Evolutionary conservation across 1,140 invertebrate species (phyloP).

Genomic region (Cydia splendana): DNA sequence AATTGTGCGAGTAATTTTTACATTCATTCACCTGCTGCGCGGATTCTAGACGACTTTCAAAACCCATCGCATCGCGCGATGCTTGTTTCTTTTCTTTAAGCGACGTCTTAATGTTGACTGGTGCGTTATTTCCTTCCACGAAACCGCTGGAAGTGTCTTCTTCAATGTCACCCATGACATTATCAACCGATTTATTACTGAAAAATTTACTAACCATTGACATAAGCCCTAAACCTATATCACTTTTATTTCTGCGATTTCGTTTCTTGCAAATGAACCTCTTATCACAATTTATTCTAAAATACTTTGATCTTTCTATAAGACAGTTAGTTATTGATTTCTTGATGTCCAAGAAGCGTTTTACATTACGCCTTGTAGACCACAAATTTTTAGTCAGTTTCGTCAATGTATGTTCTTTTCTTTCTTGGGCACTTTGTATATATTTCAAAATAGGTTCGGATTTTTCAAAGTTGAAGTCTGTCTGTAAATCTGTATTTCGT

Average conservation of each 20-base stretch:
- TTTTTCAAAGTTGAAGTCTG: neutral
- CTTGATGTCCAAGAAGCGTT: neutral
- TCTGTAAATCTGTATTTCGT: neutral
- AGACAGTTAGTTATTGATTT: neutral
- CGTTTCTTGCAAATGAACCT: slow-evolving; percentile 2
- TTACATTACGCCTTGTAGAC: neutral
- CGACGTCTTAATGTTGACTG: neutral
- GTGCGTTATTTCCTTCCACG: neutral
- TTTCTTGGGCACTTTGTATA: neutral
- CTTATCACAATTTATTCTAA: neutral
- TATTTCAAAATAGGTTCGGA: neutral
- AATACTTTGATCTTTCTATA: slow-evolving; percentile 1
- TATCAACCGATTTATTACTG: neutral
- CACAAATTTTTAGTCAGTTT: neutral
- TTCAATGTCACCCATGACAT: neutral
- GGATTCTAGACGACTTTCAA: neutral
- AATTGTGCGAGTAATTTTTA: neutral
- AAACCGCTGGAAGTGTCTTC: neutral
- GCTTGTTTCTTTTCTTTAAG: neutral
- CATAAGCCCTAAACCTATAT: neutral
- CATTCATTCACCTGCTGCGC: neutral
- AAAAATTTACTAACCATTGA: neutral
- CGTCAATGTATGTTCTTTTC: neutral
- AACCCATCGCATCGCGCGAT: neutral
- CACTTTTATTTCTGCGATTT: neutral